phyloP scores from a whole-genome alignment of 2,113 vertebrate species.

The Machaerirhynchus nigripectus region DNA sequence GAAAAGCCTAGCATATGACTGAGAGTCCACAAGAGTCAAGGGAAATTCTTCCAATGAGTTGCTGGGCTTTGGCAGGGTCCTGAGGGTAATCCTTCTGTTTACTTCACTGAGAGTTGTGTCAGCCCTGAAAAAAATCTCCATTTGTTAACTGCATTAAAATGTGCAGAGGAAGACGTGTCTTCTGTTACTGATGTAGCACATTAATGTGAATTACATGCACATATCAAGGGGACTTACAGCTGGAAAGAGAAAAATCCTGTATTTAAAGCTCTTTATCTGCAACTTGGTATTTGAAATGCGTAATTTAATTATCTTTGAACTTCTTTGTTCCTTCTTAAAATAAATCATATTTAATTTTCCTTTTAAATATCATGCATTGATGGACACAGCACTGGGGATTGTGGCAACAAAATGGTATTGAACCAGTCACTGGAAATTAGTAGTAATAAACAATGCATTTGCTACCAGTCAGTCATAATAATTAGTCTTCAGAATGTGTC shows the following conservation, averaged over 20 bases:
- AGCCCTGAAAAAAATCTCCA: not conserved
- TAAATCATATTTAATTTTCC: slow-evolving; percentile 21
- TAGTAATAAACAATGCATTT: slow-evolving; percentile 59
- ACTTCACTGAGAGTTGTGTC: not conserved
- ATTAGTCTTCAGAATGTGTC: slow-evolving; percentile 39
- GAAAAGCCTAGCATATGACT: slow-evolving; percentile 1
- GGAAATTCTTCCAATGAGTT: not conserved
- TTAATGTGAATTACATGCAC: not conserved
- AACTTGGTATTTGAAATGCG: slow-evolving; percentile 45
- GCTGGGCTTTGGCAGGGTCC: not conserved
- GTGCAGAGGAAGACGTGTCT: not conserved
- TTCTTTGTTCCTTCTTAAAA: slow-evolving; percentile 37
- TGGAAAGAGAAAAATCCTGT: not conserved
- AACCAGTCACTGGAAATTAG: slow-evolving; percentile 59
- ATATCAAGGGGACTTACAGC: not conserved
- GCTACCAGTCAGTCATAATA: slow-evolving; percentile 48
- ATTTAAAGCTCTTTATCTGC: slow-evolving; percentile 10
- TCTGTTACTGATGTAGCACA: not conserved
- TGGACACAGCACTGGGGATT: slow-evolving; percentile 1
- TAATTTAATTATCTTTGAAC: slow-evolving; percentile 51
- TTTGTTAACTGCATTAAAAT: slow-evolving; percentile 17
- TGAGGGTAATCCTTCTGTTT: slow-evolving; percentile 22
- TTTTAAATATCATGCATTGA: slow-evolving; percentile 15
- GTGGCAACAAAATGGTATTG: slow-evolving; percentile 43
- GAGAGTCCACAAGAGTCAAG: not conserved